Percentiles rank a stretch among this genome's conserved stretches.
phyloP scores from a whole-genome alignment of 64 coral and sea anemone genomes.

The Dendronephthya gigantea region DNA sequence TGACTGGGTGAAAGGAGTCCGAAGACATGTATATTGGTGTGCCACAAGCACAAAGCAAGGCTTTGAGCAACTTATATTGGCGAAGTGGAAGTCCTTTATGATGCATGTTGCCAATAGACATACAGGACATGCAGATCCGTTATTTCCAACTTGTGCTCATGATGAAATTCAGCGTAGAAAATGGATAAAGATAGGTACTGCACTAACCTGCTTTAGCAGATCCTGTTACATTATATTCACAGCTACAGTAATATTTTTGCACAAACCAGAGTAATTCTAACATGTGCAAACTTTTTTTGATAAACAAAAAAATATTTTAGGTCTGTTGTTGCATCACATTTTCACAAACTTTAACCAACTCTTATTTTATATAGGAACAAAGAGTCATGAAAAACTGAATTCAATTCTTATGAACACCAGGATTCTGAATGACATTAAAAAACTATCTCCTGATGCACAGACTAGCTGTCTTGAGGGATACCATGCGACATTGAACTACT shows the following conservation, averaged over 20 bases:
- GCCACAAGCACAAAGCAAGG: background rate
- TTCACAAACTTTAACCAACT: background rate
- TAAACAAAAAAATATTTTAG: background rate
- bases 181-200: background rate
- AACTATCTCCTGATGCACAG: background rate
- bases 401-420: background rate
- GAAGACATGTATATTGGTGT: background rate
- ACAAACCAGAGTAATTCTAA: too few species aligned
- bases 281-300: background rate
- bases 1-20: background rate
- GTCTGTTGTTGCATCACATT: background rate
- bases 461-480: background rate
- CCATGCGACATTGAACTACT: background rate
- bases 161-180: background rate
- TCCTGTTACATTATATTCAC: too few species aligned
- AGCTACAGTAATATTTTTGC: too few species aligned
- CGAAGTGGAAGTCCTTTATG: background rate
- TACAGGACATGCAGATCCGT: background rate
- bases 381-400: background rate
- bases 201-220: background rate
- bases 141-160: background rate
- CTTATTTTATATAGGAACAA: background rate
- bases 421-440: background rate
- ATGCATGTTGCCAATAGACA: background rate
- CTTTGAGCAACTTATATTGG: background rate